These are phyloP conservation scores for Myrmecophaga tridactyla DNA, from an alignment of 2,113 vertebrate genomes.

Conservation along the genomic window DNA sequence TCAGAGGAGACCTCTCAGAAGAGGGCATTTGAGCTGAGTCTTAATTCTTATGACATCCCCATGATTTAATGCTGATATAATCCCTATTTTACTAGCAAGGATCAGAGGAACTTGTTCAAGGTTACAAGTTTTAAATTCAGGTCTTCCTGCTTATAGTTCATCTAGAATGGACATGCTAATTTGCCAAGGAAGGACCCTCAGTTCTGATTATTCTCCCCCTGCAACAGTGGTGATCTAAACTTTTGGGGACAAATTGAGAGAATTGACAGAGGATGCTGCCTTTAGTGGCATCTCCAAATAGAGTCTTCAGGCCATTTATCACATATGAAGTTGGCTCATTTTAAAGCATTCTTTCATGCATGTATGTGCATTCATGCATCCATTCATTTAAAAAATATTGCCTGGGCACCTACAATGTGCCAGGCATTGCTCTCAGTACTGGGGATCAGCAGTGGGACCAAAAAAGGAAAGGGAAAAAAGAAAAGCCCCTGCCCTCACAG, in stretches of 20 bases:
- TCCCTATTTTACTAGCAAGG: background rate
- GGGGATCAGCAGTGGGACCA: background rate
- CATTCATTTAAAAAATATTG: background rate
- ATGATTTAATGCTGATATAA: rapidly evolving
- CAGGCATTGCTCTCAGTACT: background rate
- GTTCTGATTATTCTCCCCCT: rapidly evolving
- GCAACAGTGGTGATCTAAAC: background rate
- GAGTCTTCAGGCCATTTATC: background rate
- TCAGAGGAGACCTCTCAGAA: too few species aligned
- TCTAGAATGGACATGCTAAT: rapidly evolving
- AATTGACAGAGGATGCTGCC: background rate
- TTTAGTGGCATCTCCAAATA: background rate
- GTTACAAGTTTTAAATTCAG: background rate
- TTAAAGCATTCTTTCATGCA: background rate
- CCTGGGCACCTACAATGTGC: background rate
- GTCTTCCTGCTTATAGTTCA: background rate
- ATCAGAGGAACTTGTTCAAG: background rate
- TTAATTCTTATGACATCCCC: background rate
- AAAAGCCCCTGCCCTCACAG: background rate
- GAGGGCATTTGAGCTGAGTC: too few species aligned
- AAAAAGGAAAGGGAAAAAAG: background rate
- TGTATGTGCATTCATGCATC: rapidly evolving
- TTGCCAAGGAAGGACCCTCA: background rate
- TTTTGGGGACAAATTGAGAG: rapidly evolving
- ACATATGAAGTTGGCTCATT: rapidly evolving